Conservation (phyloP, 35 echinoderm and acorn worm genomes). For the Apostichopus japonicus region DNA sequence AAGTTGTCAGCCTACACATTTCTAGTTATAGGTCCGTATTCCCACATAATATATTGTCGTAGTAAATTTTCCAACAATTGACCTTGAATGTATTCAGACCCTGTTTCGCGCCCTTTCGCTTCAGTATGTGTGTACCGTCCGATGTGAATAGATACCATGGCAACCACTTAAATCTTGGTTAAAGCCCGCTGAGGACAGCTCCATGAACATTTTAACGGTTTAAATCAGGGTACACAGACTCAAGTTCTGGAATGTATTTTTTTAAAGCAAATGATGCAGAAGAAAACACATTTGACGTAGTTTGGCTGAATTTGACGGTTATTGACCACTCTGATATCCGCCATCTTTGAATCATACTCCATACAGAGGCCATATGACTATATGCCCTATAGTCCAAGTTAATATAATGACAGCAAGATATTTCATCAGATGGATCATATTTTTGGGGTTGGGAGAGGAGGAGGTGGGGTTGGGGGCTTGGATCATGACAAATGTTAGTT, state of each 20-base stretch:
- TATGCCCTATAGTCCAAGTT: too few species aligned
- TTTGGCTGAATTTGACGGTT: too few species aligned
- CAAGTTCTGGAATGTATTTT: too few species aligned
- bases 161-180: not conserved
- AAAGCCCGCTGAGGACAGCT: not conserved
- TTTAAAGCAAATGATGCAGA: too few species aligned
- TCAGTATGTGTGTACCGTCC: not conserved
- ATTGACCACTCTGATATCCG: not conserved
- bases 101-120: not conserved
- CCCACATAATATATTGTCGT: not conserved
- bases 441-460: too few species aligned
- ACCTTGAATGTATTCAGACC: not conserved
- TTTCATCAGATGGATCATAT: too few species aligned
- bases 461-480: too few species aligned
- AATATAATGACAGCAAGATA: too few species aligned
- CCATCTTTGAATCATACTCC: not conserved
- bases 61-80: not conserved
- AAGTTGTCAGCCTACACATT: not conserved
- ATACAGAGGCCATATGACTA: too few species aligned
- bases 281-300: too few species aligned
- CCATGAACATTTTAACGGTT: not conserved
- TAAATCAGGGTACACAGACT: too few species aligned
- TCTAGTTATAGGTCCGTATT: not conserved
- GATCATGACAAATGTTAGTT: too few species aligned
- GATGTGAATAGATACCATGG: not conserved